Evolutionary conservation across 2,797 vertebrate genomes (phyloP), one percentile per base, ranked within the genome.

Genomic region (Triplophysa bombifrons): DNA sequence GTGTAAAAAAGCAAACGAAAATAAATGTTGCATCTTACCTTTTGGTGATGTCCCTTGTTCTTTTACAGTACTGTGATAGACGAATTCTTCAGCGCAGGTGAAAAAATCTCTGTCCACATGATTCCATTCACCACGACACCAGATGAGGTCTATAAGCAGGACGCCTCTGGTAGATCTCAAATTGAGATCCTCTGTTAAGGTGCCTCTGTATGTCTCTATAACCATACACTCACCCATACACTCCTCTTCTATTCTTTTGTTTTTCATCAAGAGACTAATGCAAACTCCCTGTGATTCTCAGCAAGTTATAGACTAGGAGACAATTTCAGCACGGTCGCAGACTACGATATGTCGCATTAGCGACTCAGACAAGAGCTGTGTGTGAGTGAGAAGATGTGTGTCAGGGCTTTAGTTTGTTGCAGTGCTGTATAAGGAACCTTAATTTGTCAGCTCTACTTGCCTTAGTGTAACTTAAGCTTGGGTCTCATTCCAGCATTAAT

Each of bases 361-460:
- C 60, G 75, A 76, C 70, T 78, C 60, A 75, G 53, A 53, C 12
- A 79, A 73, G 70, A 68, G 19, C 64, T 53, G 82, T 61, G 68
- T 73, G 56, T 71, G 61, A 80, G 74, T 61, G 72, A 72, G 78
- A 74, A 71, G 74, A 76, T 79, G 78, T 71, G 80, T 82, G 78
- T 84, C 80, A 78, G 80, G 72, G 75, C 80, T 82, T 76, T 68
- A 79, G 78, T 74, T 71, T 71, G 72, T 63, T 81, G n/a, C 55
- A 38, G 34, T 13, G 77, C 85, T 51, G 83, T 88, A 87, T 89
- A 93, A 93, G 91, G 90, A 93, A 89, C 90, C 92, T 94, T 93
- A 91, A 93, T 93, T 93, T 92, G 91, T 93, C 90, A 92, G 90
- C 87, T 89, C 83, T 79, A 73, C 85, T 84, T 83, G 83, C 81